Evolutionary conservation across 1,140 invertebrate genomes (phyloP).

Genomic region (Ips nitidus): DNA sequence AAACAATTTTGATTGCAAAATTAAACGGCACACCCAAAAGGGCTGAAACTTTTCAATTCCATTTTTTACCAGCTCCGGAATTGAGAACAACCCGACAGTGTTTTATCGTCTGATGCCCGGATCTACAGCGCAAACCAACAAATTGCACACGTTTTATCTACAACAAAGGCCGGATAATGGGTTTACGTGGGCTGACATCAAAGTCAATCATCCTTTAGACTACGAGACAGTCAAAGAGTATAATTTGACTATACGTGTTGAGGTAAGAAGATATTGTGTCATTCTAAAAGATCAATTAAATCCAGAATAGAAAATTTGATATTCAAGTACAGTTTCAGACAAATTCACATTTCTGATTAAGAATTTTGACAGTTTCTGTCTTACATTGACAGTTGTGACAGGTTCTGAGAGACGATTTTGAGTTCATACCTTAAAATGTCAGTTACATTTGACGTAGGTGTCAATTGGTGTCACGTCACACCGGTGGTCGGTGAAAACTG

Average conservation of each 20-base stretch:
- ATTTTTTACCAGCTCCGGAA: constrained; percentile 78
- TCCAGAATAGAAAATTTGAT: constrained; percentile 7
- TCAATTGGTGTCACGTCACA: no score
- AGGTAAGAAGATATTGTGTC: constrained; percentile 63
- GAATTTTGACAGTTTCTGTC: no score
- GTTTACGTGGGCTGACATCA: constrained; percentile 91
- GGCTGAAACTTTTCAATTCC: not conserved
- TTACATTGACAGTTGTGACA: no score
- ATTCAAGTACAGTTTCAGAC: not conserved
- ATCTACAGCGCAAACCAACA: constrained; percentile 93
- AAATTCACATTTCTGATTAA: no score
- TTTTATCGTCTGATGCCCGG: constrained; percentile 94
- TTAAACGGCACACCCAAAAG: not conserved
- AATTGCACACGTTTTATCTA: constrained; percentile 92
- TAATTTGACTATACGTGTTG: constrained; percentile 92
- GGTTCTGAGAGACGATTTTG: no score
- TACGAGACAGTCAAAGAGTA: constrained; percentile 95
- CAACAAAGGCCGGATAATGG: constrained; percentile 89
- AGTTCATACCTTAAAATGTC: no score
- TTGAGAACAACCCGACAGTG: constrained; percentile 92
- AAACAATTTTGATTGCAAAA: constrained; percentile 8
- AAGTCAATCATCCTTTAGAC: constrained; percentile 93
- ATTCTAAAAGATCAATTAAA: not conserved
- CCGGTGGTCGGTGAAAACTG: no score
- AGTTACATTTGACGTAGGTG: no score